These are phyloP conservation scores for Indicator maculatus DNA, from an alignment of 2,113 vertebrate genomes.

Conservation along the genomic window DNA sequence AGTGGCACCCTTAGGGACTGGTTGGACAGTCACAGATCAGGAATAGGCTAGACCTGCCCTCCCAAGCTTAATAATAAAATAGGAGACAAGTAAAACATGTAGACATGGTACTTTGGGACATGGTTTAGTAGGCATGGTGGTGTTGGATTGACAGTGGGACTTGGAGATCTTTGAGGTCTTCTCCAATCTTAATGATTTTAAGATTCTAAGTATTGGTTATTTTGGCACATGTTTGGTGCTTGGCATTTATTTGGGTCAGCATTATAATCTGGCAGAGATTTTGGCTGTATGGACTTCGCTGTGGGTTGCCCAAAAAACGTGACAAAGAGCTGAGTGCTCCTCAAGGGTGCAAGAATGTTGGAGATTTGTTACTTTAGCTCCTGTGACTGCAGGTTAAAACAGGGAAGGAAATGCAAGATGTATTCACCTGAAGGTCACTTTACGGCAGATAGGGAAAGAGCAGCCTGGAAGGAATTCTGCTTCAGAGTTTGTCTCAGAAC, in stretches of 20 bases:
- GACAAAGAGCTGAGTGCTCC: not conserved
- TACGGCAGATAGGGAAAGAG: not conserved
- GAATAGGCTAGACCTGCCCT: not conserved
- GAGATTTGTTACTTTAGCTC: not conserved
- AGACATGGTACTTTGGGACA: too few relatives aligned
- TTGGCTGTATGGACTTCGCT: not conserved
- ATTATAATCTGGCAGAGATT: not conserved
- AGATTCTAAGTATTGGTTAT: not conserved
- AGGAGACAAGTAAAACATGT: not conserved
- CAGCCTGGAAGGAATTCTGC: not conserved
- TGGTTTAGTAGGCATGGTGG: too few relatives aligned
- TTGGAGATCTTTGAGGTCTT: too few relatives aligned
- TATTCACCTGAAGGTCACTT: not conserved
- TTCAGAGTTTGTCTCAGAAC: not conserved
- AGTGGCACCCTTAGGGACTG: not conserved
- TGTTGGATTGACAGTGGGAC: too few relatives aligned
- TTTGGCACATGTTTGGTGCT: not conserved
- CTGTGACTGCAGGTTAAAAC: not conserved
- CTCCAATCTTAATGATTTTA: too few relatives aligned
- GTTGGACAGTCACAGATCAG: not conserved
- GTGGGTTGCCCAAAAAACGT: not conserved
- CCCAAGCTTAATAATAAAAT: not conserved
- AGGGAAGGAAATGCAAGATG: not conserved
- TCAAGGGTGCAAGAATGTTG: not conserved
- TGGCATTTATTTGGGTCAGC: not conserved